Evolutionary conservation across 2,888 invertebrate species (phyloP).

Genomic region (Epirrhoe tristata): DNA sequence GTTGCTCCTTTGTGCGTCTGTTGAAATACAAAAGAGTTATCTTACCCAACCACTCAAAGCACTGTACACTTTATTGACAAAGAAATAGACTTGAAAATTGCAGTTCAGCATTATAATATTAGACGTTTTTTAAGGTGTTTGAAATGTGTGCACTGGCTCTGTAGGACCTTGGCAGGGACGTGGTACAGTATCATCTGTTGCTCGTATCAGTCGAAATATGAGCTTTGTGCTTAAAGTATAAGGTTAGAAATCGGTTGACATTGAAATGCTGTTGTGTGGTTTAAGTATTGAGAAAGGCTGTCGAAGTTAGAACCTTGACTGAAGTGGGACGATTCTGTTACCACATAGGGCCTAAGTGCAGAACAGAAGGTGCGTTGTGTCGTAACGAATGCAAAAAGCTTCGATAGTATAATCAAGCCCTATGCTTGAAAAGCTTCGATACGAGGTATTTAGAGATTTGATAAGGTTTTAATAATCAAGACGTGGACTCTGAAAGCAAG

Average conservation of each 20-base stretch:
- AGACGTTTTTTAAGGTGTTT: conserved; percentile 53
- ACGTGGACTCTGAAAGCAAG: no score
- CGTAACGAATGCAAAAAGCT: conserved; percentile 62
- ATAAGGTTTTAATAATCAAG: no score
- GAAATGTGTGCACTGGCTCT: conserved; percentile 71
- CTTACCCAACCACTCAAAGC: conserved; percentile 24
- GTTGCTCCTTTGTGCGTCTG: conserved; percentile 62
- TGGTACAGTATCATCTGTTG: conserved; percentile 73
- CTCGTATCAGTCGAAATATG: conserved; percentile 36
- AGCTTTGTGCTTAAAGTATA: conserved; percentile 31
- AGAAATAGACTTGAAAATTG: conserved; percentile 45
- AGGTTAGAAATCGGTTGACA: conserved; percentile 38
- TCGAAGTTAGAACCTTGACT: conserved; percentile 79
- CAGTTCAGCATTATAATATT: conserved; percentile 42
- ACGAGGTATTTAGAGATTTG: no score
- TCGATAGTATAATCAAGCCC: conserved; percentile 55
- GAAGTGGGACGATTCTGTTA: conserved; percentile 79
- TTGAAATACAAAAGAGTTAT: conserved; percentile 46
- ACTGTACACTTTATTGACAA: conserved; percentile 38
- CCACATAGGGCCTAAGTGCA: conserved; percentile 79
- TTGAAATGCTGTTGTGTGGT: conserved; percentile 45
- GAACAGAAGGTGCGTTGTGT: conserved; percentile 73
- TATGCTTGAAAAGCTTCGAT: background rate
- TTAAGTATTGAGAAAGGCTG: conserved; percentile 45
- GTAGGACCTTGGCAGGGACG: conserved; percentile 73